Evolutionary conservation across 2,113 vertebrate genomes (phyloP).

Genomic region (Typhlomys cinereus): DNA sequence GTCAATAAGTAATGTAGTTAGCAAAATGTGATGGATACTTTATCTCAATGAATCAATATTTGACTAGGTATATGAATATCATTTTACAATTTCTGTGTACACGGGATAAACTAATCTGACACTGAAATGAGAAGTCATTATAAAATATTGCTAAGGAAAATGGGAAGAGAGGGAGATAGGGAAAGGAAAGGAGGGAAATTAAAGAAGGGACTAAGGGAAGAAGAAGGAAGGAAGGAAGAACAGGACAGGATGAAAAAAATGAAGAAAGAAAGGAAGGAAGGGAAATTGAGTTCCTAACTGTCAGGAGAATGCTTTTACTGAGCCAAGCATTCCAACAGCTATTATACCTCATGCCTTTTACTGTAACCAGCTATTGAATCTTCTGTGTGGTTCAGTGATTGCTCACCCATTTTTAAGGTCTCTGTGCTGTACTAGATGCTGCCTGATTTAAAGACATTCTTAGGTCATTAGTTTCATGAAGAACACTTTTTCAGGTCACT

Average conservation of each 20-base stretch:
- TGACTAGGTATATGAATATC: not conserved
- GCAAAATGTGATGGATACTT: not conserved
- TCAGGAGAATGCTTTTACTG: not conserved
- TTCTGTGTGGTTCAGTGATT: conserved; percentile 74
- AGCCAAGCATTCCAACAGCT: not conserved
- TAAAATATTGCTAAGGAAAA: not conserved
- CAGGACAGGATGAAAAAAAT: no score
- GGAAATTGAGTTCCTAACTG: not conserved
- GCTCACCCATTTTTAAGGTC: conserved; percentile 45
- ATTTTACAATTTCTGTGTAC: not conserved
- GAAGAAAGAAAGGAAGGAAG: accelerated
- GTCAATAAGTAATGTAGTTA: not conserved
- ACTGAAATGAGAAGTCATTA: not conserved
- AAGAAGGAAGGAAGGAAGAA: no score
- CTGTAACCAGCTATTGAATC: conserved; percentile 72
- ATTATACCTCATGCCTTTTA: conserved; percentile 58
- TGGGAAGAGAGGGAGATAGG: not conserved
- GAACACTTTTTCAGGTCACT: conserved; percentile 78
- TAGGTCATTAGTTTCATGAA: conserved; percentile 80
- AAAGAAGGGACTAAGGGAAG: not conserved
- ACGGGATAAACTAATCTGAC: not conserved
- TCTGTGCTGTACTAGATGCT: conserved; percentile 57
- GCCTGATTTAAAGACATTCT: conserved; percentile 69
- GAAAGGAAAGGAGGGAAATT: not conserved
- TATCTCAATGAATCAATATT: not conserved